phyloP scores from a whole-genome alignment of 2,113 vertebrate species.

The Piaya cayana region DNA sequence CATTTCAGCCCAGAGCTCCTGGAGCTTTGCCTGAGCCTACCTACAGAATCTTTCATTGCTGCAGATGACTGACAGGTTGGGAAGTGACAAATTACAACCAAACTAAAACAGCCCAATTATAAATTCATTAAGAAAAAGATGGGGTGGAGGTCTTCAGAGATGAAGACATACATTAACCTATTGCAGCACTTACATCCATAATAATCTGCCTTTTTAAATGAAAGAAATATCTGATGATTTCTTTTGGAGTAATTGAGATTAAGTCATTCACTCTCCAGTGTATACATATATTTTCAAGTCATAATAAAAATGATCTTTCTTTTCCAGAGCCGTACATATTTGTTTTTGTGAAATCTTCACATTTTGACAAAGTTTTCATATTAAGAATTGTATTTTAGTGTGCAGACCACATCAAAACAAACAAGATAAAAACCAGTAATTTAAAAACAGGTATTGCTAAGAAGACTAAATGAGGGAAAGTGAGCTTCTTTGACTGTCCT shows the following conservation, averaged over 20 bases:
- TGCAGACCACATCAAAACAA: background rate
- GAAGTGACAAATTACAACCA: constrained; percentile 18
- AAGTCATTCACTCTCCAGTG: background rate
- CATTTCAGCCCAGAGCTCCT: background rate
- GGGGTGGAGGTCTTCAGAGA: background rate
- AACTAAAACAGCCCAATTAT: background rate
- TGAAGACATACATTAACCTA: constrained; percentile 11
- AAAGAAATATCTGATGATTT: constrained; percentile 39
- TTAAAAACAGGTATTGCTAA: background rate
- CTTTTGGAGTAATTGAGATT: constrained; percentile 7
- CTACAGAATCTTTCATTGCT: background rate
- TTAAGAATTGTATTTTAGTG: background rate
- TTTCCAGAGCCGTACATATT: background rate
- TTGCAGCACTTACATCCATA: background rate
- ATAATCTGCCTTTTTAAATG: constrained; percentile 9
- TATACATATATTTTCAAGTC: background rate
- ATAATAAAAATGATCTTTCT: constrained; percentile 30
- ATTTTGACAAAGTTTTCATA: background rate
- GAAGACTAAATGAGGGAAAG: background rate
- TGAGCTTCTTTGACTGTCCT: background rate
- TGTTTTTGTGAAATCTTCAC: background rate
- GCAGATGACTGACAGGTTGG: background rate
- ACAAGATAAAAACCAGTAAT: background rate
- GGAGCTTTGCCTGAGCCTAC: background rate
- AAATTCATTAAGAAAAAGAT: constrained; percentile 36